Conservation (phyloP, 1,140 invertebrate genomes). For the Mesaphorura yosii region DNA sequence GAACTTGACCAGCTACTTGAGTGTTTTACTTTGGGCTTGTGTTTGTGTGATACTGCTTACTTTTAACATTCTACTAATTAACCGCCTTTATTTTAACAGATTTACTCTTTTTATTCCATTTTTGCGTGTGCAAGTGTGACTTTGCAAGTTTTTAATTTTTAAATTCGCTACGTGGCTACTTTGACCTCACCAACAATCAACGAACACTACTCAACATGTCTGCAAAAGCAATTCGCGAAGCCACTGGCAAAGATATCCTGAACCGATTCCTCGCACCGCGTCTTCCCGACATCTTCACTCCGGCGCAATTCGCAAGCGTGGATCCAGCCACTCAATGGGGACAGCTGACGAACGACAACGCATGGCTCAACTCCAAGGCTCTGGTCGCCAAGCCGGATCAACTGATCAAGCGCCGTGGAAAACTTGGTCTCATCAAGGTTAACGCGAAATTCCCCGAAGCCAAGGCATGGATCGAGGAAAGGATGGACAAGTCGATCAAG, state of each 20-base stretch:
- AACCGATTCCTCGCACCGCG: slow-evolving; percentile 63
- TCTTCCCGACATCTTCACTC: slow-evolving; percentile 48
- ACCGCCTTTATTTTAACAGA: too few species aligned
- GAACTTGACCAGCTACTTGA: too few species aligned
- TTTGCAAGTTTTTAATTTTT: too few species aligned
- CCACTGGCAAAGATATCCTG: slow-evolving; percentile 85
- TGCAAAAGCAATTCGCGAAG: slow-evolving; percentile 94
- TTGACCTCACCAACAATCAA: too few species aligned
- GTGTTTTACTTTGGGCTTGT: too few species aligned
- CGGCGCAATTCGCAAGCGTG: slow-evolving; percentile 71
- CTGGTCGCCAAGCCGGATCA: slow-evolving; percentile 98
- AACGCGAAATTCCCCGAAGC: slow-evolving; percentile 68
- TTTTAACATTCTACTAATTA: too few species aligned
- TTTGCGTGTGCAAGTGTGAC: too few species aligned
- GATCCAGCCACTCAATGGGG: slow-evolving; percentile 68
- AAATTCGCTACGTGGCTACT: too few species aligned
- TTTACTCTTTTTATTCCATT: too few species aligned
- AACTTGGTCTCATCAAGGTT: slow-evolving; percentile 87
- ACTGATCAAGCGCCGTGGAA: slow-evolving; percentile 93
- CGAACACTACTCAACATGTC: slow-evolving; percentile 90
- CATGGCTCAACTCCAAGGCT: slow-evolving; percentile 77
- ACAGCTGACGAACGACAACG: slow-evolving; percentile 58
- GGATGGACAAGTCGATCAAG: slow-evolving; percentile 73
- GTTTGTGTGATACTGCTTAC: too few species aligned
- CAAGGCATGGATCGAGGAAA: slow-evolving; percentile 76